Evolutionary conservation across 92 coral and sea anemone species (phyloP), one percentile per base, ranked within the genome.

Genomic region (Isaurus tuberculatus): DNA sequence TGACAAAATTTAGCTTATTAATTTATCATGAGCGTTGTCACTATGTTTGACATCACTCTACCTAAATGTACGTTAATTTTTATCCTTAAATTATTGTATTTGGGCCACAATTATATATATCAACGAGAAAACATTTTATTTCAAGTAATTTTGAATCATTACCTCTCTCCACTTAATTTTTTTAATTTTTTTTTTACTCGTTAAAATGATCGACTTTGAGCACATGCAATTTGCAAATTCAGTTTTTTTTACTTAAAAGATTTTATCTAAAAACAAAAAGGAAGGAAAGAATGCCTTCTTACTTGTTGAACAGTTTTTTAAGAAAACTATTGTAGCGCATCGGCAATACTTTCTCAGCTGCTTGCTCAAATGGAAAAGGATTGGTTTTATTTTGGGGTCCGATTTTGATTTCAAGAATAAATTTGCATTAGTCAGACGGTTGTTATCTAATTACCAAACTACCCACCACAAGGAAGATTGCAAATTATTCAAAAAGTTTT

Each of bases 1-100:
- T 77, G 82, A 65, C 68, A 77, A 77, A 77, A 11, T 34, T 44
- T 36, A 33, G 68, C 82, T 77, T 77, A 77, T 77, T 57, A 77
- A 77, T 77, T 51, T 58, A 77, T 58, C 33, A 77, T 77, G 68
- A 37, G 69, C 51, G 42, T 36, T 57, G 82, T 77, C 82, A 34
- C 64, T 22, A 4, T 58, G 55, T 75, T 75, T 19, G 8, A 14
- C 34, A 34, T 15, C 67, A 28, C 25, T 75, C 48, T 5, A n/a
- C 8, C 26, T 32, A 48, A 55, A n/a, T 22, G 77, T 11, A 63
- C 34, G 34, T 26, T 6, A 63, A 26, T 63, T 63, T 25, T 17
- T 8, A 25, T 63, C 34, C 34, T 63, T 15, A 23, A 26, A 20
- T 60, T 60, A n/a, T 60, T 23, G 30, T 25, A 3, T 22, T 23